These are phyloP conservation scores for Protodeltote pygarga DNA, from an alignment of 2,888 invertebrate genomes.

Conservation along the genomic window DNA sequence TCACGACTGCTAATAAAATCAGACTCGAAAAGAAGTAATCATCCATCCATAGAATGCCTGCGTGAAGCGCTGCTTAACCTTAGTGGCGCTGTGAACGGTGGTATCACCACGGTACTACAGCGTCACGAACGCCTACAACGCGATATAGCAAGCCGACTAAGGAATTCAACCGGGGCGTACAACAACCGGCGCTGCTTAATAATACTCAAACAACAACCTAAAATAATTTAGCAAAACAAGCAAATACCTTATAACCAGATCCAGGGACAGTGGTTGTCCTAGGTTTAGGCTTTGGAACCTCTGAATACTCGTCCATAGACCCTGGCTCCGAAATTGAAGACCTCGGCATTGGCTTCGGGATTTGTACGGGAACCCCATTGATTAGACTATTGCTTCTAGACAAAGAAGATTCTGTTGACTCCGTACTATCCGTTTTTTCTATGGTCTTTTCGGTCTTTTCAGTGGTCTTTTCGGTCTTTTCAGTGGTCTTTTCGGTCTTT, in stretches of 20 bases:
- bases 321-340: slow-evolving; percentile 91
- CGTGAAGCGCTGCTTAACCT: too few relatives aligned
- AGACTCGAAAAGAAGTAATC: too few relatives aligned
- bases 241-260: slow-evolving; percentile 92
- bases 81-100: too few relatives aligned
- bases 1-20: too few relatives aligned
- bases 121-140: too few relatives aligned
- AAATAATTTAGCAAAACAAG: slow-evolving; percentile 28
- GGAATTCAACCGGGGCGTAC: too few relatives aligned
- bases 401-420: slow-evolving; percentile 67
- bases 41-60: too few relatives aligned
- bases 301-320: slow-evolving; percentile 78
- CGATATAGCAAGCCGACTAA: too few relatives aligned
- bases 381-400: slow-evolving; percentile 78
- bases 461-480: slow-evolving; percentile 40
- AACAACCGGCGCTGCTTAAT: too few relatives aligned
- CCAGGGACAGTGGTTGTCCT: slow-evolving; percentile 89
- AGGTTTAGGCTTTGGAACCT: slow-evolving; percentile 88
- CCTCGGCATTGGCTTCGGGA: slow-evolving; percentile 93
- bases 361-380: slow-evolving; percentile 78
- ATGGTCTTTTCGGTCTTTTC: slow-evolving; percentile 52
- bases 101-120: too few relatives aligned
- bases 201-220: background rate
- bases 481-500: slow-evolving; percentile 44
- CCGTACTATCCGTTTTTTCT: slow-evolving; percentile 72